Conservation (phyloP, 2,113 vertebrate genomes). For the Ceratotherium simum region DNA sequence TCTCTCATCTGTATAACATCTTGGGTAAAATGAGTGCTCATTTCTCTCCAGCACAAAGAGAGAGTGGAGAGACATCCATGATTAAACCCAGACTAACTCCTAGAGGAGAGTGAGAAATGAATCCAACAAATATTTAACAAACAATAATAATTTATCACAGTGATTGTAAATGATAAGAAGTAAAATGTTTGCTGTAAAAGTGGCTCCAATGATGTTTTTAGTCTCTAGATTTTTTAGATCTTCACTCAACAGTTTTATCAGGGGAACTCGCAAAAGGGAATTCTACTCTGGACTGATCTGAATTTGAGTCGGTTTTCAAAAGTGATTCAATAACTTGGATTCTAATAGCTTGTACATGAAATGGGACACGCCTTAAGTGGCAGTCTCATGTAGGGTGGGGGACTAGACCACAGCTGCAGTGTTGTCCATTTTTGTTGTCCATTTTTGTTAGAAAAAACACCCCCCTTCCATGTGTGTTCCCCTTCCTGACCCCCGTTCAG, state of each 20-base stretch:
- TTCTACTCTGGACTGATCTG: neutral
- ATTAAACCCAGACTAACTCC: neutral
- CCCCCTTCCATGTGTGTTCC: neutral
- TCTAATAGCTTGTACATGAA: neutral
- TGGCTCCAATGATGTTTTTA: neutral
- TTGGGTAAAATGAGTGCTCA: neutral
- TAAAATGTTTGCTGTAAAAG: neutral
- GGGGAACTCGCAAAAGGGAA: neutral
- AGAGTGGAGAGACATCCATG: neutral
- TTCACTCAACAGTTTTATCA: neutral
- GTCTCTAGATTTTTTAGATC: neutral
- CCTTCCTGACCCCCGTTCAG: neutral
- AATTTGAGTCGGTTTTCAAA: constrained; percentile 41
- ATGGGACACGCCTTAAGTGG: neutral
- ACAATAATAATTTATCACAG: neutral
- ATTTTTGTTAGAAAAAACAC: constrained; percentile 11
- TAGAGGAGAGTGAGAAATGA: neutral
- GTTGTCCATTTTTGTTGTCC: neutral
- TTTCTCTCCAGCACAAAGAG: neutral
- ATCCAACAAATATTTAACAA: constrained; percentile 38
- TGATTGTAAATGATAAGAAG: neutral
- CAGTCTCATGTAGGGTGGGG: neutral
- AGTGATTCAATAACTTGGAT: constrained; percentile 11
- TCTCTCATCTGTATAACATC: neutral
- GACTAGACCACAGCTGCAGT: neutral